Evolutionary conservation across 1,140 invertebrate species (phyloP), one percentile per base, ranked within the genome.

Genomic region (Ectropis grisescens): DNA sequence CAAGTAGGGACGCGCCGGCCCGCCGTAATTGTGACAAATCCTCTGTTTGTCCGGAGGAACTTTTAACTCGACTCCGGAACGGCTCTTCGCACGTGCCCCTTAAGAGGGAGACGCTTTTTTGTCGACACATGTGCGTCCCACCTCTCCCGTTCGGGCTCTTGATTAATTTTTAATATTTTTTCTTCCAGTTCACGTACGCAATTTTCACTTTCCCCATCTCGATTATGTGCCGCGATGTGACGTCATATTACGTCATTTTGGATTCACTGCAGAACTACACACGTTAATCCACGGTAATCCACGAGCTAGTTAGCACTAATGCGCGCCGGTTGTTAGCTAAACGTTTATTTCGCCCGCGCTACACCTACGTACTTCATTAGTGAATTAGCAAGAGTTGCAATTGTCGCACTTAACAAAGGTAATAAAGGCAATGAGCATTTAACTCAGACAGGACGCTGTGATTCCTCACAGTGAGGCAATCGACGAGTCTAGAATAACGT

Each of bases 101-200:
- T 29, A 28, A 33, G 58, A 50, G 66, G 70, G 65, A 65, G 66
- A 56, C 55, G 53, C 38, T 71, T 80, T 79, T 80, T 78, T 80
- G 65, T 72, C 71, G 68, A 75, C 71, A 76, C 71, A 75, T 76
- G 69, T 75, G 71, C 65, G 43, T 48, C 45, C 42, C 45, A 36
- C 47, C 29, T 33, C 24, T 28, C 32, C 33, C 51, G 32, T 13
- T 22, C 33, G 42, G 47, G 40, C 56, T 41, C 70, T 68, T 80
- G 75, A 80, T 80, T 80, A 80, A 80, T 80, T 80, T 80, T 80
- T 76, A 78, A 76, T 80, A 80, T 78, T 80, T 80, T 75, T 75
- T 64, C 75, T 71, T 66, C 64, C 71, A 62, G 68, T 75, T 69
- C 75, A 78, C 75, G 75, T 76, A 75, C 70, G 65, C 71, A 72